These are phyloP conservation scores for Umimayanthus kanabou DNA, from an alignment of 92 coral and sea anemone genomes.

Conservation along the genomic window DNA sequence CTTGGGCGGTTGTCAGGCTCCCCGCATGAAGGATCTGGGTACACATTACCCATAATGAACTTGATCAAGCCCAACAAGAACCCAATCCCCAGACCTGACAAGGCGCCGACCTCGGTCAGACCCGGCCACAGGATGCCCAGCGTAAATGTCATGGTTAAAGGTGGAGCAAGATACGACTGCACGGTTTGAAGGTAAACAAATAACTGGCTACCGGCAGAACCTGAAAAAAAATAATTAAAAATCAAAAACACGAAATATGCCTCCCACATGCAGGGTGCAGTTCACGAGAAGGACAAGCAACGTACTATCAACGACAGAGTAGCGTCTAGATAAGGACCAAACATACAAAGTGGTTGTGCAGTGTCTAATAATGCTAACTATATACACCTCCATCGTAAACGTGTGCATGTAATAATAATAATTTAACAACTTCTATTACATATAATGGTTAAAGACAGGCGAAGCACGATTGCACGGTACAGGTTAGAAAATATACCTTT, in stretches of 20 bases:
- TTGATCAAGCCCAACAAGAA: constrained; percentile 52
- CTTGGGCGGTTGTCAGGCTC: constrained; percentile 55
- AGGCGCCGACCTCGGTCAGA: constrained; percentile 43
- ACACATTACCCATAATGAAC: constrained; percentile 55
- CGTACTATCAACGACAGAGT: no score
- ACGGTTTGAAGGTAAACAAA: constrained; percentile 65
- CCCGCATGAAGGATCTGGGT: constrained; percentile 59
- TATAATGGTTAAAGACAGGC: not conserved
- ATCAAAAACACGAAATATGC: not conserved
- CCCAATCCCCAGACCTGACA: constrained; percentile 53
- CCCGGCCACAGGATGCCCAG: constrained; percentile 68
- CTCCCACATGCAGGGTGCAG: no score
- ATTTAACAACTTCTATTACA: no score
- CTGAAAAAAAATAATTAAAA: not conserved
- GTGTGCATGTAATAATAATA: no score
- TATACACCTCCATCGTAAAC: no score
- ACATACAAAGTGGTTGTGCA: no score
- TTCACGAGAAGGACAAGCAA: no score
- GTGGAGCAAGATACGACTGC: constrained; percentile 64
- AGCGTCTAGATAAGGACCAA: no score
- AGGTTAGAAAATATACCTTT: constrained; percentile 13
- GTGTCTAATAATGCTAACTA: no score
- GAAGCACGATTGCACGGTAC: not conserved
- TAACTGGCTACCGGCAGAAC: constrained; percentile 53
- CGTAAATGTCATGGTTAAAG: constrained; percentile 51